Evolutionary conservation across 2,888 invertebrate genomes (phyloP).

Genomic region (Dichetophora obliterata): DNA sequence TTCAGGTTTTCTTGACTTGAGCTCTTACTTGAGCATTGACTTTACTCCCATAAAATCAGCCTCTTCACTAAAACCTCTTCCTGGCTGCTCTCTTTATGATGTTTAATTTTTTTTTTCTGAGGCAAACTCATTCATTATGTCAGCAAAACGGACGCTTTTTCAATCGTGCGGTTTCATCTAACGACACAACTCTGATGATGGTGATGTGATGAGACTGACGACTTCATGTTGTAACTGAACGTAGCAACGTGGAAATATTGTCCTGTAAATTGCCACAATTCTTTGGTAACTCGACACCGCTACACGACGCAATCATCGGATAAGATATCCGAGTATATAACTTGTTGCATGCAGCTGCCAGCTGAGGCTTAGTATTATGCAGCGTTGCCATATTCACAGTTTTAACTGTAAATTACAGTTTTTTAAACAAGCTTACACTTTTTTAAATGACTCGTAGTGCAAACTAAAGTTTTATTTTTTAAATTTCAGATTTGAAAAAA

Average conservation of each 20-base stretch:
- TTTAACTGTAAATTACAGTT: too few species aligned
- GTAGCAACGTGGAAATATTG: neutral
- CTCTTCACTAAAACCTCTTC: too few species aligned
- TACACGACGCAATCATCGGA: too few species aligned
- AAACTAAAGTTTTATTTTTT: too few species aligned
- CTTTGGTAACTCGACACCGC: too few species aligned
- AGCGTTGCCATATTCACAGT: too few species aligned
- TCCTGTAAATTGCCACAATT: neutral
- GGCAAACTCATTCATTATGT: conserved; percentile 15
- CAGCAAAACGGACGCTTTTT: conserved; percentile 57
- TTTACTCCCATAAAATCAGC: neutral
- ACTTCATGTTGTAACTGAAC: neutral
- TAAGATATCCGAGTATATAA: neutral
- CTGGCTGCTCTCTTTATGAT: neutral
- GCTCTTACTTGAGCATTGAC: too few species aligned
- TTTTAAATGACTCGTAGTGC: too few species aligned
- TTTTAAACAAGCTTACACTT: too few species aligned
- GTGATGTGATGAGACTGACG: neutral
- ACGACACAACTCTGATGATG: conserved; percentile 3
- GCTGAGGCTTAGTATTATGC: conserved; percentile 37
- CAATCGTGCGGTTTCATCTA: conserved; percentile 56
- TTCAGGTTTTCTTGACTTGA: too few species aligned
- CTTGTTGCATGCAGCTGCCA: neutral
- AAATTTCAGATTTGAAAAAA: too few species aligned
- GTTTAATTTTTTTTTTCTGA: neutral